These are phyloP conservation scores for Dreissena rostriformis DNA, from an alignment of 1,140 invertebrate genomes.

Conservation along the genomic window DNA sequence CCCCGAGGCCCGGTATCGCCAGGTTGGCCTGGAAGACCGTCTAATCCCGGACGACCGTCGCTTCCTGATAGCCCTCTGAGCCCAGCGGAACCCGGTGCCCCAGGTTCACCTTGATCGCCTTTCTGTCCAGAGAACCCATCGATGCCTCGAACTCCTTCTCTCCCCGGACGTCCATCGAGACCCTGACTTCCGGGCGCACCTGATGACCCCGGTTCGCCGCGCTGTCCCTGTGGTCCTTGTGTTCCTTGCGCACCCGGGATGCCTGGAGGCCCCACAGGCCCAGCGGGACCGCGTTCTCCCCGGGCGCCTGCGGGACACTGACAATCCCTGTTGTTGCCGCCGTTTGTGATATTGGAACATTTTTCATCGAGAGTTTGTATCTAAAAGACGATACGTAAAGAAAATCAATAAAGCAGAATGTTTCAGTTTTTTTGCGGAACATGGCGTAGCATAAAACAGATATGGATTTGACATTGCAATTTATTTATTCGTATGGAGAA, in stretches of 20 bases:
- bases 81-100: background rate
- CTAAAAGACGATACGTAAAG: background rate
- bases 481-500: no score
- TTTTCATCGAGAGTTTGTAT: conserved; percentile 32
- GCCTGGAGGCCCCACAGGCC: conserved; percentile 19
- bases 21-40: background rate
- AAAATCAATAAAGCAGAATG: no score
- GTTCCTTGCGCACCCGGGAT: conserved; percentile 5
- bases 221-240: conserved; percentile 24
- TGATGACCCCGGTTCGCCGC: conserved; percentile 10
- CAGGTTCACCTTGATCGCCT: background rate
- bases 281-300: conserved; percentile 5
- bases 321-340: conserved; percentile 15
- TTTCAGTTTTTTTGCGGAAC: no score
- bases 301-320: conserved; percentile 38
- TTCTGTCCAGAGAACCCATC: background rate
- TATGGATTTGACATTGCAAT: no score
- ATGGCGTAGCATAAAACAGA: no score
- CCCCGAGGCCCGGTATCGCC: background rate
- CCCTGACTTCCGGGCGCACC: background rate
- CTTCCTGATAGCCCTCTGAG: background rate
- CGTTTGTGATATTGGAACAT: conserved; percentile 6
- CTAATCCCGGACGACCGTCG: background rate
- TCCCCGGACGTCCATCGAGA: background rate
- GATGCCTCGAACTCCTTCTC: background rate